phyloP scores from a whole-genome alignment of 2,113 vertebrate species.

The Crypturellus undulatus region DNA sequence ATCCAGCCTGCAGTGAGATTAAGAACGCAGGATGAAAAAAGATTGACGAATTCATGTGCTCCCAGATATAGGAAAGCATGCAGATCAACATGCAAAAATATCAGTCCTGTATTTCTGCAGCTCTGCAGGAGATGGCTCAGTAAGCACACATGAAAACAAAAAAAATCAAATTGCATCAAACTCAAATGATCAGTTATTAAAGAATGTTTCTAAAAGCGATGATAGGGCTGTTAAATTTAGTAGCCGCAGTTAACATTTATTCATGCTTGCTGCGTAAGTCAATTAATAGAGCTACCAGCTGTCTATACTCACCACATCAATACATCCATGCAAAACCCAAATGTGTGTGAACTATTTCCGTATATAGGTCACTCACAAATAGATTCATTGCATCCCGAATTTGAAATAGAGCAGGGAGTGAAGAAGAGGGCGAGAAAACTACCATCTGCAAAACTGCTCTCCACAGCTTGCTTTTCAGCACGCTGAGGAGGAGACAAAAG shows the following conservation, averaged over 20 bases:
- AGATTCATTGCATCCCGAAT: not conserved
- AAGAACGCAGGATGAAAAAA: conserved; percentile 28
- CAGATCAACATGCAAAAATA: not conserved
- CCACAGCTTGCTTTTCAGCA: not conserved
- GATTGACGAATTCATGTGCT: not conserved
- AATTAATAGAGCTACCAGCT: conserved; percentile 36
- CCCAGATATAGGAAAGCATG: not conserved
- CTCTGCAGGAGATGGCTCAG: not conserved
- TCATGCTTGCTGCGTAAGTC: not conserved
- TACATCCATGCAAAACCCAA: not conserved
- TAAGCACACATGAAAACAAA: not conserved
- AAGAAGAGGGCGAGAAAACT: not conserved
- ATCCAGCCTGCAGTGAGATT: conserved; percentile 62
- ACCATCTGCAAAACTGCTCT: not conserved
- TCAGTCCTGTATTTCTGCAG: not conserved
- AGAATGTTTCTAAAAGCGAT: not conserved
- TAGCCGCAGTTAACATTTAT: not conserved
- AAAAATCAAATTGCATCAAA: not conserved
- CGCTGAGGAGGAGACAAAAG: not conserved
- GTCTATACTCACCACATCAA: not conserved
- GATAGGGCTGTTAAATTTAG: not conserved
- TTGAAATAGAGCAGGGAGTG: accelerated
- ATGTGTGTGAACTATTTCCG: not conserved
- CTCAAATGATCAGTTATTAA: not conserved
- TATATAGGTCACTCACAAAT: conserved; percentile 3